Percentiles rank a stretch among this genome's conserved stretches.
Conservation (phyloP, 2,113 vertebrate genomes). For the Ibidorhyncha struthersii region DNA sequence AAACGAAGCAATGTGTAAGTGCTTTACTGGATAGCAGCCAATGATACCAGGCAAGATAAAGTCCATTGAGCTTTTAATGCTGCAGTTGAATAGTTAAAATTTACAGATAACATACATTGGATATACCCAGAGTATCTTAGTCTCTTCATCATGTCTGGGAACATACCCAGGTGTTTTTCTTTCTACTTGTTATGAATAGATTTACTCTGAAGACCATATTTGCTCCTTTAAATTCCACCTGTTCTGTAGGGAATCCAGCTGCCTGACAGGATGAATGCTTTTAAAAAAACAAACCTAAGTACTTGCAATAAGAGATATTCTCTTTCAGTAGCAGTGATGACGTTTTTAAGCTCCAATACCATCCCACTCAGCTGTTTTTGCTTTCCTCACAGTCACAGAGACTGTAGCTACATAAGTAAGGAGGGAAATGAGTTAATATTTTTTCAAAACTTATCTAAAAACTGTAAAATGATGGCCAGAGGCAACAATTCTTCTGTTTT, state of each 20-base stretch:
- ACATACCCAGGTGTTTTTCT: neutral
- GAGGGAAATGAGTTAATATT: neutral
- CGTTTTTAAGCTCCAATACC: neutral
- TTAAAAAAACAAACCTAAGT: neutral
- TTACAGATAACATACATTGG: neutral
- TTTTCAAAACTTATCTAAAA: neutral
- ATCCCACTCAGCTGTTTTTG: neutral
- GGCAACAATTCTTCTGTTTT: neutral
- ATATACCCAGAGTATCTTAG: neutral
- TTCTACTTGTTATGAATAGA: neutral
- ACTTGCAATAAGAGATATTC: neutral
- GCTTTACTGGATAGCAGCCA: conserved; percentile 33
- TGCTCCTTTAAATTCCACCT: neutral
- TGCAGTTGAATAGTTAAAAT: neutral
- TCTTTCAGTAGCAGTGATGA: neutral
- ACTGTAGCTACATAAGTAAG: neutral
- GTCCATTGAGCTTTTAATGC: neutral
- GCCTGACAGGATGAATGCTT: neutral
- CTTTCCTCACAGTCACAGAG: neutral
- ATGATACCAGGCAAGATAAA: conserved; percentile 1
- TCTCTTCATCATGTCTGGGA: neutral
- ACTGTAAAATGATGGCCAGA: neutral
- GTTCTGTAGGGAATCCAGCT: neutral
- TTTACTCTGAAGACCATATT: neutral
- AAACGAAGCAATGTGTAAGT: neutral